Evolutionary conservation across 1,140 invertebrate genomes (phyloP).

Genomic region (Aleiodes sp.): DNA sequence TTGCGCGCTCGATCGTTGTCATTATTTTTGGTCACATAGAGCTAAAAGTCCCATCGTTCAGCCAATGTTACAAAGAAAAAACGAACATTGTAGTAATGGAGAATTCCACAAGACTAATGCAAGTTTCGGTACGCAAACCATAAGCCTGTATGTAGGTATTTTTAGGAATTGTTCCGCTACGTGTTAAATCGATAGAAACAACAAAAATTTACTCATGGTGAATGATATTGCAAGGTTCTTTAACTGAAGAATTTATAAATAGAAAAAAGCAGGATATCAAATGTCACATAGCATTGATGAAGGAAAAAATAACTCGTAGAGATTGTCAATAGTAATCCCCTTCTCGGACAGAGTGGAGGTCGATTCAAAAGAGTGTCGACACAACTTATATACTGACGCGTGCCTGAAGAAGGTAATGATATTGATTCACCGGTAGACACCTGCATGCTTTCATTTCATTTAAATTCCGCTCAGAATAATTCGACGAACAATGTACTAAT

Average conservation of each 20-base stretch:
- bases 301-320: neutral
- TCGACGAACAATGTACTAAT: slow-evolving; percentile 31
- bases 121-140: too few species aligned
- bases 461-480: neutral
- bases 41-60: slow-evolving; percentile 7
- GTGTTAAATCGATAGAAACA: too few species aligned
- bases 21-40: slow-evolving; percentile 24
- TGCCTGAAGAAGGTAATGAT: slow-evolving; percentile 47
- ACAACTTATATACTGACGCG: slow-evolving; percentile 15
- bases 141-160: too few species aligned
- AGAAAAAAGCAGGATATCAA: neutral
- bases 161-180: too few species aligned
- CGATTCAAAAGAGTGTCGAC: neutral
- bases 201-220: too few species aligned
- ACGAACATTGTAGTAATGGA: neutral
- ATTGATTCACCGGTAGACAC: slow-evolving; percentile 48
- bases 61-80: slow-evolving; percentile 1
- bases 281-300: neutral
- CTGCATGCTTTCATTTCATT: slow-evolving; percentile 36
- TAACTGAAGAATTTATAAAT: too few species aligned
- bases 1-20: slow-evolving; percentile 21
- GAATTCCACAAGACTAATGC: neutral
- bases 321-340: neutral
- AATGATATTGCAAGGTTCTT: too few species aligned
- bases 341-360: too few species aligned